Evolutionary conservation across 2,797 vertebrate species (phyloP).

Genomic region (Basileuterus tristriatus): DNA sequence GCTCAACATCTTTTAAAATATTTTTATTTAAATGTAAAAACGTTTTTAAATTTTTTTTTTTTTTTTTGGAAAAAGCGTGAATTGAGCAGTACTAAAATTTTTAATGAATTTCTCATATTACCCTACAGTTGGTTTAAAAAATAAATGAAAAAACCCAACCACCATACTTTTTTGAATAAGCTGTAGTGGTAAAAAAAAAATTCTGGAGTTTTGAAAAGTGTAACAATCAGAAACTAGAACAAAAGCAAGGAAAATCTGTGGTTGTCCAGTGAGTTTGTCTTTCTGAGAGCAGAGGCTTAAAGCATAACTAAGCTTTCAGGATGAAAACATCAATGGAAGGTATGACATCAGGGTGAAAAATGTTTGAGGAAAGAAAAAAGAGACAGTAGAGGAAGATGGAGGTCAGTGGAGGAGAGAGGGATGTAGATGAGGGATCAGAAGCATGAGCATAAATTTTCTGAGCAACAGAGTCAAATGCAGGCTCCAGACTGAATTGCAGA

Average conservation of each 20-base stretch:
- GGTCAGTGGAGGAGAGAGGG: background rate
- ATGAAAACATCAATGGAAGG: background rate
- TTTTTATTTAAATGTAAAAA: background rate
- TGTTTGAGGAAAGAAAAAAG: background rate
- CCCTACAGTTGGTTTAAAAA: background rate
- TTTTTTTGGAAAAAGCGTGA: background rate
- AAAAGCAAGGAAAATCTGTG: background rate
- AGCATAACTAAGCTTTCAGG: background rate
- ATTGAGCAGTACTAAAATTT: background rate
- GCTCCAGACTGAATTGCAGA: background rate
- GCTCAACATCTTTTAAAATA: background rate
- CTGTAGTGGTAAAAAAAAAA: background rate
- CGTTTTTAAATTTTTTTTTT: background rate
- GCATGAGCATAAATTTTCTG: background rate
- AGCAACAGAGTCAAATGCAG: background rate
- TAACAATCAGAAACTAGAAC: background rate
- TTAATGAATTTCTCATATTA: background rate
- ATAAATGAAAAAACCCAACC: accelerated
- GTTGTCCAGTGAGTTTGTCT: background rate
- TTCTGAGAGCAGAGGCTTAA: background rate
- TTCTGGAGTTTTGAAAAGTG: background rate
- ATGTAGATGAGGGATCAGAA: background rate
- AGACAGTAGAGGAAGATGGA: background rate
- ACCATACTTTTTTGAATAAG: background rate
- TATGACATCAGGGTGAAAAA: background rate